Conservation (phyloP, 2,113 vertebrate genomes). For the Python bivittatus region DNA sequence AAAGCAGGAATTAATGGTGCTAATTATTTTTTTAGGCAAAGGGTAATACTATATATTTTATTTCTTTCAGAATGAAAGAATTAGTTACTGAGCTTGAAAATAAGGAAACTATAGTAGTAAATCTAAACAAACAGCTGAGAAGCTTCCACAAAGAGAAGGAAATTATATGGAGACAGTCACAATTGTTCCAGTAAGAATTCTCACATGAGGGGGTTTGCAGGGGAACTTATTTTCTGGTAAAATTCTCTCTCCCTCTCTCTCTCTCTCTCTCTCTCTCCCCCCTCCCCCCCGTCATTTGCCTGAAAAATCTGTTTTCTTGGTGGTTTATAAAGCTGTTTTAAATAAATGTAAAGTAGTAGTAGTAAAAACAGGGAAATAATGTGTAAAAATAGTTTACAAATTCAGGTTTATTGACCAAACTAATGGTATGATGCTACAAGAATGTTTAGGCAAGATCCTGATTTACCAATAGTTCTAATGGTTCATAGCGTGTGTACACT, state of each 20-base stretch:
- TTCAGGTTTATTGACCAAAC: not conserved
- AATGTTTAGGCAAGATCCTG: not conserved
- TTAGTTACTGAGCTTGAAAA: slow-evolving; percentile 69
- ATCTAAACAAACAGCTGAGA: slow-evolving; percentile 59
- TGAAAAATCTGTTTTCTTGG: not conserved
- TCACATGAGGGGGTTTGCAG: fast-evolving
- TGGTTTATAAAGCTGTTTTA: not conserved
- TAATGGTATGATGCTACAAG: not conserved
- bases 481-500: not conserved
- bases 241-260: not conserved
- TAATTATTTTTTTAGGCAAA: not conserved
- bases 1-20: not conserved
- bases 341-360: not conserved
- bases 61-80: slow-evolving; percentile 65
- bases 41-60: slow-evolving; percentile 38
- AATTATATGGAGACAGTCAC: slow-evolving; percentile 63
- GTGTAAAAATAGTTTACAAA: not conserved
- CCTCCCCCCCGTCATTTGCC: not conserved
- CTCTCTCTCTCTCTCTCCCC: not conserved
- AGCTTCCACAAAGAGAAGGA: slow-evolving; percentile 71
- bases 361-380: not conserved
- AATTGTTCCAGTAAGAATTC: slow-evolving; percentile 77
- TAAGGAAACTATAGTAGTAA: slow-evolving; percentile 71
- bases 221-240: slow-evolving; percentile 13
- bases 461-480: not conserved